Evolutionary conservation across 2,113 vertebrate genomes (phyloP), one percentile per base, ranked within the genome.

Genomic region (Diglossa brunneiventris): DNA sequence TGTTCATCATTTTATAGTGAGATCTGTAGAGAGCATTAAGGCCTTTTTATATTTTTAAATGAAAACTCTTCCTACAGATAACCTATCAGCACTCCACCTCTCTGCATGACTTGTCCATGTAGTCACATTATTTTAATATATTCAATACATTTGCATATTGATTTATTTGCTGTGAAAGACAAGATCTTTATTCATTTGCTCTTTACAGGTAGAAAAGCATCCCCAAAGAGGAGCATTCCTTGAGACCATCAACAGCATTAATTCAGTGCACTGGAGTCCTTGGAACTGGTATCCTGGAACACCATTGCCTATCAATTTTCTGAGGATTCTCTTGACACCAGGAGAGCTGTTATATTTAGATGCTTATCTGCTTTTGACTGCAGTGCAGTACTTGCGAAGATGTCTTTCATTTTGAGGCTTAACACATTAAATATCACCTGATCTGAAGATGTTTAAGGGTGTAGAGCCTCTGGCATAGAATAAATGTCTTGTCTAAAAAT

Each of bases 401-500:
- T 50, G 16, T 72, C 56, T 91, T 94, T 97, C 78, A 73, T 91
- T 95, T 81, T 63, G 27, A 92, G 67, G 39, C 66, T 92, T 86
- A 91, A 46, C 55, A 92, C 41, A 87, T 46, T 92, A 93, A 94
- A 92, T 76, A 93, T 78, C 91, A 91, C 68, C 52, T 91, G 92
- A 85, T 94, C 81, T 83, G 61, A 79, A 90, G 72, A 87, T 52
- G 31, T 95, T 47, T 50, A 39, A 70, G 41, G 15, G 23, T 56
- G n/a, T 83, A 83, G 66, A 90, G 56, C 8, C 44, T 90, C 61
- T 78, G 78, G 63, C 59, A 56, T 49, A 83, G 67, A 66, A 94
- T 86, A 96, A 96, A 94, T 63, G 47, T 72, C 93, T 95, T 72
- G 63, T 69, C 87, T 90, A 89, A 94, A 95, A 91, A 91, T 77